These are phyloP conservation scores for Oceanodroma leucorhoa DNA, from an alignment of 2,797 vertebrate species.

Conservation along the genomic window DNA sequence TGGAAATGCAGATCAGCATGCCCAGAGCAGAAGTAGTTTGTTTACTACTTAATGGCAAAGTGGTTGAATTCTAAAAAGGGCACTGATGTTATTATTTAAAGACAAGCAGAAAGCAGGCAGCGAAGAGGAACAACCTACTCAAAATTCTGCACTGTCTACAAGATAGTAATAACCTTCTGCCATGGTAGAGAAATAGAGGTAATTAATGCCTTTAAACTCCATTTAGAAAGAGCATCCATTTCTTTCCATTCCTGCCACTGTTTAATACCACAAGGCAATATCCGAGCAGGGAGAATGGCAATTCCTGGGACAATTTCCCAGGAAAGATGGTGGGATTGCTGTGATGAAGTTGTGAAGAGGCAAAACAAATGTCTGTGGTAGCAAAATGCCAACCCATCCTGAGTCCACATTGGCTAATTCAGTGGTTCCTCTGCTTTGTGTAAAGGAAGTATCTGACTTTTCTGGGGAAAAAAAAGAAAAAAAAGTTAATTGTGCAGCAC, in stretches of 20 bases:
- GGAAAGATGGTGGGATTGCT: background rate
- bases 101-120: background rate
- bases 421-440: background rate
- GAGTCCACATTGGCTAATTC: background rate
- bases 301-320: background rate
- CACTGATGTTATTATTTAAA: conserved; percentile 5
- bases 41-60: conserved; percentile 26
- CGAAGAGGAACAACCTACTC: background rate
- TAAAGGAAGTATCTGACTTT: background rate
- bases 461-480: background rate
- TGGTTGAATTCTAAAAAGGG: conserved; percentile 25
- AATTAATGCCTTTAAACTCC: background rate
- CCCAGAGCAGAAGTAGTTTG: conserved; percentile 11
- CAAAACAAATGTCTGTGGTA: background rate
- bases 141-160: background rate
- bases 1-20: background rate
- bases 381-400: background rate
- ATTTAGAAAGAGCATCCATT: background rate
- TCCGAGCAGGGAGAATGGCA: background rate
- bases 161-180: background rate
- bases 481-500: background rate
- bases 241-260: background rate
- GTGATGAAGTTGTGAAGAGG: background rate
- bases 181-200: background rate
- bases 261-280: background rate